Percentiles rank a stretch among this genome's conserved stretches.
phyloP scores from a whole-genome alignment of 2,797 vertebrate genomes.

The Tokudaia muenninki region DNA sequence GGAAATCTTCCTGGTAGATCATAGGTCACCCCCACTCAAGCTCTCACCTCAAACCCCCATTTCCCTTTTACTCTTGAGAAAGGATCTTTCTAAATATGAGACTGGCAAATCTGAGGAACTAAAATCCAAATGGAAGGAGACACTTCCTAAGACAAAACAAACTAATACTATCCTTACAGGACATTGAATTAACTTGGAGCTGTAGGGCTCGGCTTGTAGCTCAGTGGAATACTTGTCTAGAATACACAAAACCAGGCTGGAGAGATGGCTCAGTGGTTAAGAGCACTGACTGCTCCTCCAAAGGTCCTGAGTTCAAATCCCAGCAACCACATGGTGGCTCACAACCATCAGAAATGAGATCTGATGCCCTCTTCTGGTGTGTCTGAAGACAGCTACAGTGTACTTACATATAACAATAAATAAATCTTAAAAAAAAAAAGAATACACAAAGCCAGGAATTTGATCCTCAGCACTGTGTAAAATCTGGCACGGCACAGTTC shows the following conservation, averaged over 20 bases:
- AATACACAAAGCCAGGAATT: neutral
- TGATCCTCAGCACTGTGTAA: neutral
- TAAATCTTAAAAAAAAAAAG: too few relatives aligned
- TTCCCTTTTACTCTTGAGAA: slow-evolving; percentile 30
- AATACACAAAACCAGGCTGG: neutral
- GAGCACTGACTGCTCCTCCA: too few relatives aligned
- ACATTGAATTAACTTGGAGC: slow-evolving; percentile 43
- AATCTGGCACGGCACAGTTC: neutral
- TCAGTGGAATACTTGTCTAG: neutral
- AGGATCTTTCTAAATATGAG: neutral
- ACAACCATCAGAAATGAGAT: too few relatives aligned
- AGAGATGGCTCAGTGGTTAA: too few relatives aligned
- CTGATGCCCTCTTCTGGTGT: too few relatives aligned
- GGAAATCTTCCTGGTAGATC: slow-evolving; percentile 35
- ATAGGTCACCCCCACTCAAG: neutral
- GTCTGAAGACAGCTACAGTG: too few relatives aligned
- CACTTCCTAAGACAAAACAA: slow-evolving; percentile 36
- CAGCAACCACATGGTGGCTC: too few relatives aligned
- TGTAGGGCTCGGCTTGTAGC: neutral
- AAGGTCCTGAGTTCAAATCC: too few relatives aligned
- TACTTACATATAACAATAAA: too few relatives aligned
- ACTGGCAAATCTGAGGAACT: neutral
- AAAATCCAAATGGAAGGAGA: slow-evolving; percentile 9
- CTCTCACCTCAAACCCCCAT: slow-evolving; percentile 43
- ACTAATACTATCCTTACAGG: neutral